A percentile compares a stretch with the other conserved stretches of the same genome.
These are phyloP conservation scores for Malurus cyaneus DNA, from an alignment of 2,113 vertebrate genomes.

Conservation along the genomic window DNA sequence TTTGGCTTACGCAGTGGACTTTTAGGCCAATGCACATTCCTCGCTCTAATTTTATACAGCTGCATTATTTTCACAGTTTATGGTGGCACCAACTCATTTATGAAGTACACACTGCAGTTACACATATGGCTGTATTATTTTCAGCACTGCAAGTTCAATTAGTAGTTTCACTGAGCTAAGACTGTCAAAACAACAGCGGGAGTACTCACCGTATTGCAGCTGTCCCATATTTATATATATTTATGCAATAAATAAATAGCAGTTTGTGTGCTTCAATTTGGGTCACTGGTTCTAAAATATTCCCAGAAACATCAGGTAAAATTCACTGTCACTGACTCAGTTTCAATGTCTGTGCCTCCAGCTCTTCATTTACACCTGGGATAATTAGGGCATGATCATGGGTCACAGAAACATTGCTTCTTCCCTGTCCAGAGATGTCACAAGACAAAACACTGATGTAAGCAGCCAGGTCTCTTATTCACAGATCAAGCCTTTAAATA, in stretches of 20 bases:
- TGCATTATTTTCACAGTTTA: conserved; percentile 60
- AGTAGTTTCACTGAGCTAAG: conserved; percentile 29
- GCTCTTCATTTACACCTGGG: not conserved
- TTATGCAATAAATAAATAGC: not conserved
- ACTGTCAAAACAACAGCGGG: conserved; percentile 22
- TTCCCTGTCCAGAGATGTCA: not conserved
- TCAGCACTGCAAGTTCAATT: conserved; percentile 36
- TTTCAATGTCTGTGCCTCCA: not conserved
- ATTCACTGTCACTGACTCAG: not conserved
- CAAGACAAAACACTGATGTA: not conserved
- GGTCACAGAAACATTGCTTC: not conserved
- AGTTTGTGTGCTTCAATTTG: not conserved
- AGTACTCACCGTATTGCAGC: not conserved
- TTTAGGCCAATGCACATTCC: not conserved
- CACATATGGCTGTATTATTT: conserved; percentile 63
- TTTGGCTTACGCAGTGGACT: not conserved
- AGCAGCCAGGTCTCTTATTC: not conserved
- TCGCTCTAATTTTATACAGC: conserved; percentile 35
- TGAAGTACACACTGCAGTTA: conserved; percentile 59
- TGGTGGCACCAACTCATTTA: conserved; percentile 39
- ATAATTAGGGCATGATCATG: not conserved
- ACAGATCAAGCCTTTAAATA: not conserved
- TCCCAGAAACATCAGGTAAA: not conserved
- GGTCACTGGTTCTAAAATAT: not conserved
- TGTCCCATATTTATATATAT: not conserved